Conservation (phyloP, 92 coral and sea anemone genomes). For the Zoanthus sociatus region DNA sequence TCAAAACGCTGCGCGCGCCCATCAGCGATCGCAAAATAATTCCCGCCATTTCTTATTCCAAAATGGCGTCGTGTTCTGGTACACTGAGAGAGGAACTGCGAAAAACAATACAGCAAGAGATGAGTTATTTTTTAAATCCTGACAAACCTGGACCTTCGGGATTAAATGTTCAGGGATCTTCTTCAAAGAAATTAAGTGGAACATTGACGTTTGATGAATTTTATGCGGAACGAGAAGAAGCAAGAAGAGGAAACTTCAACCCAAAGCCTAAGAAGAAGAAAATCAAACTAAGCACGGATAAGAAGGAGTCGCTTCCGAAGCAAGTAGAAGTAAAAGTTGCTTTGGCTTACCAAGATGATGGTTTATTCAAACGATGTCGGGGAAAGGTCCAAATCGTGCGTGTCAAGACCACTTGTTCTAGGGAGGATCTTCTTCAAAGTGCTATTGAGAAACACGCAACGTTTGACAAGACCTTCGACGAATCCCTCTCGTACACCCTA, state of each 20-base stretch:
- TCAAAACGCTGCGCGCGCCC: constrained; percentile 7
- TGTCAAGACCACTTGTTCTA: constrained; percentile 33
- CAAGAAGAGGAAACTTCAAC: constrained; percentile 48
- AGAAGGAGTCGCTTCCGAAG: constrained; percentile 18
- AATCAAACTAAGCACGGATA: neutral
- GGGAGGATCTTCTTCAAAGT: constrained; percentile 46
- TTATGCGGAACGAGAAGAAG: constrained; percentile 52
- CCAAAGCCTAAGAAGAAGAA: constrained; percentile 40
- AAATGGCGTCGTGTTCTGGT: neutral
- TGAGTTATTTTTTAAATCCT: constrained; percentile 3
- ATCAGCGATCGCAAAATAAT: constrained; percentile 14
- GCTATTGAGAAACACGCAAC: constrained; percentile 57
- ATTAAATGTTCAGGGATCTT: constrained; percentile 10
- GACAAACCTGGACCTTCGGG: neutral
- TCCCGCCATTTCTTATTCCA: neutral
- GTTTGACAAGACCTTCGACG: constrained; percentile 60
- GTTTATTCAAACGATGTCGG: constrained; percentile 40
- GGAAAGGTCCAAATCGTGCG: constrained; percentile 59
- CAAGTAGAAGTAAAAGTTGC: constrained; percentile 56
- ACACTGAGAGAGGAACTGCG: constrained; percentile 1
- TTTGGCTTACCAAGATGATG: constrained; percentile 49
- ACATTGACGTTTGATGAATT: constrained; percentile 63
- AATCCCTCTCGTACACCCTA: constrained; percentile 44
- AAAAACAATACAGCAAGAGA: constrained; percentile 9
- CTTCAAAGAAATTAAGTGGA: neutral